Evolutionary conservation across 2,113 vertebrate genomes (phyloP).

Genomic region (Rhea americana): DNA sequence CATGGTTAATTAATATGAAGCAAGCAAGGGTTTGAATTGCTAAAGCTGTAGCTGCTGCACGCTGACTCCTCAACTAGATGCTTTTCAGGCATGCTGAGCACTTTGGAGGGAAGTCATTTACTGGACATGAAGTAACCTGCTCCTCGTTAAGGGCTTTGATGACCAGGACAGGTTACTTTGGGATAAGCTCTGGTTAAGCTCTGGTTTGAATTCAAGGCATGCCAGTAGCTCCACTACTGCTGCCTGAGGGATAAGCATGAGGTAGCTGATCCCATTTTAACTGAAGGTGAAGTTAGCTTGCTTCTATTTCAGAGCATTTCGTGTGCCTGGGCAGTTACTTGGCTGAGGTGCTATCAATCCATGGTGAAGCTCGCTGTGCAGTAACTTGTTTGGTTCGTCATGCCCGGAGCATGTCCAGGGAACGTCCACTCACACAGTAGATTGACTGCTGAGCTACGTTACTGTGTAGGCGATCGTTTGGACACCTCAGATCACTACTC

Average conservation of each 20-base stretch:
- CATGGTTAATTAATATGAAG: conserved; percentile 49
- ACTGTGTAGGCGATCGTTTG: rapidly evolving
- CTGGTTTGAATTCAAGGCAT: background rate
- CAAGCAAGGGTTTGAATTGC: conserved; percentile 41
- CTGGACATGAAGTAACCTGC: conserved; percentile 57
- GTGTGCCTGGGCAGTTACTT: background rate
- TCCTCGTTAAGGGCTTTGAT: background rate
- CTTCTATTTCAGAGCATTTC: background rate
- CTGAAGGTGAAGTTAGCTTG: background rate
- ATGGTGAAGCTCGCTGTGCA: background rate
- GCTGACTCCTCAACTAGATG: background rate
- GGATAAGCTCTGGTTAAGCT: conserved; percentile 23
- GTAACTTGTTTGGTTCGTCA: conserved; percentile 1
- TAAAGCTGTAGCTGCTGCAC: background rate
- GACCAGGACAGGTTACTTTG: background rate
- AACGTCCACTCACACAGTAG: background rate
- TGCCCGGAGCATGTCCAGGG: background rate
- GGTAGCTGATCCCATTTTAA: conserved; percentile 15
- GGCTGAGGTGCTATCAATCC: background rate
- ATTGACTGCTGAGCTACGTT: background rate
- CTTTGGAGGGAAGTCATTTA: background rate
- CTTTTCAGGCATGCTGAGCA: conserved; percentile 13
- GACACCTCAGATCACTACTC: background rate
- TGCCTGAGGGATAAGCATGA: background rate
- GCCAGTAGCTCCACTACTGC: conserved; percentile 7